Evolutionary conservation across 2,797 vertebrate genomes (phyloP).

Genomic region (Cygnus olor): DNA sequence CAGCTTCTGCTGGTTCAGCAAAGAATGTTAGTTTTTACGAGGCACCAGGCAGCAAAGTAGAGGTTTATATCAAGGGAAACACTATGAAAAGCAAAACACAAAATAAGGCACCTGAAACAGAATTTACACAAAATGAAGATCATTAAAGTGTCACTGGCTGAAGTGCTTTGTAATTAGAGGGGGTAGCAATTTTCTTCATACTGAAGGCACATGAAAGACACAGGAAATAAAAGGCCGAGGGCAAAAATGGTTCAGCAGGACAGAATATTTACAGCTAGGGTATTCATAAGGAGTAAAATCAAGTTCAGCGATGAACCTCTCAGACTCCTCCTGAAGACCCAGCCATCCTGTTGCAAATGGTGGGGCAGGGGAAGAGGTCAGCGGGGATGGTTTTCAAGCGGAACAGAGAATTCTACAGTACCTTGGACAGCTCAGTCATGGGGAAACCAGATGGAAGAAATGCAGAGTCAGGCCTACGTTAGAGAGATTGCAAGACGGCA

Average conservation of each 20-base stretch:
- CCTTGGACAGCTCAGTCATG: slow-evolving; percentile 66
- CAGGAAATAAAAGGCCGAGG: not conserved
- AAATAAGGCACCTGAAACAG: not conserved
- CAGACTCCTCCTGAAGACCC: not conserved
- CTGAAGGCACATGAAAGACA: not conserved
- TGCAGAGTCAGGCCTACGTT: not conserved
- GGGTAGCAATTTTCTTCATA: not conserved
- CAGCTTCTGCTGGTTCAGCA: not conserved
- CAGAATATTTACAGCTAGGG: not conserved
- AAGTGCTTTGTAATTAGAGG: not conserved
- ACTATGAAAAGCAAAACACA: not conserved
- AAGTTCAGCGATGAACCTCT: not conserved
- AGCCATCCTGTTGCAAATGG: accelerated
- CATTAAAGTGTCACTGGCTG: not conserved
- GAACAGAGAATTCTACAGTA: slow-evolving; percentile 10
- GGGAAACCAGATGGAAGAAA: not conserved
- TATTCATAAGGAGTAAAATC: not conserved
- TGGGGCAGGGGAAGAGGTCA: not conserved
- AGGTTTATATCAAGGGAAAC: not conserved
- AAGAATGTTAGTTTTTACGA: not conserved
- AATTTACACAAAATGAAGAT: not conserved
- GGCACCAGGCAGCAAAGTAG: not conserved
- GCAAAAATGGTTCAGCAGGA: not conserved
- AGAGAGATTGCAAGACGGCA: not conserved
- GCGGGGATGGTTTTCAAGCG: not conserved